A percentile compares a stretch with the other conserved stretches of the same genome.
These are phyloP conservation scores for Phalacrocorax brasilianus DNA, from an alignment of 2,113 vertebrate species.

Conservation along the genomic window DNA sequence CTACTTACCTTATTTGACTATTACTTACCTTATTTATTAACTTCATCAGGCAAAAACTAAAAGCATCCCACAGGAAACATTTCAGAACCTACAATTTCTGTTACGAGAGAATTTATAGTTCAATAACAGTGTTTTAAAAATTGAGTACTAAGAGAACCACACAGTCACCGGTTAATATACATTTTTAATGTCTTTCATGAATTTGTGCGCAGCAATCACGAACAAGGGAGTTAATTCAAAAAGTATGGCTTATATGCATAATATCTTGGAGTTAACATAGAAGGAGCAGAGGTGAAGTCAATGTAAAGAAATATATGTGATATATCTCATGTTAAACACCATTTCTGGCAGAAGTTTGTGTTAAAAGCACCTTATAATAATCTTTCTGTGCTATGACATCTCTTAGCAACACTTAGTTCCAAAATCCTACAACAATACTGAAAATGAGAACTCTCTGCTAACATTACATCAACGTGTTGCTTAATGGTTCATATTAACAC, in stretches of 20 bases:
- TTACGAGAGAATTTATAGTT: neutral
- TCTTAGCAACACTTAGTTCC: neutral
- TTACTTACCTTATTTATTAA: conserved; percentile 12
- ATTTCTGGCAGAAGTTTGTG: neutral
- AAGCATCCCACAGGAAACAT: neutral
- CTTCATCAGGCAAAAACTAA: neutral
- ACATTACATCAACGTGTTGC: neutral
- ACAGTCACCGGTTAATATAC: neutral
- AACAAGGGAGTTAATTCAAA: neutral
- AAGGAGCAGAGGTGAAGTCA: neutral
- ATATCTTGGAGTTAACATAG: neutral
- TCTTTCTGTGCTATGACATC: neutral
- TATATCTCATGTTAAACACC: neutral
- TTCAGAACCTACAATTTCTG: neutral
- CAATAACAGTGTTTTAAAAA: neutral
- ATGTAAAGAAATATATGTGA: neutral
- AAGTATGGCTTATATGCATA: neutral
- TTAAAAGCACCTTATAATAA: neutral
- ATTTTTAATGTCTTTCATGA: neutral
- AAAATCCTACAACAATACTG: neutral
- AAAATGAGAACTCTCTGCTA: neutral
- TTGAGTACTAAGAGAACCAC: neutral
- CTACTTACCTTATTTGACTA: neutral
- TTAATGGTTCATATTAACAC: conserved; percentile 17
- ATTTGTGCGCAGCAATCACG: neutral